Evolutionary conservation across 2,888 invertebrate species (phyloP), one percentile per base, ranked within the genome.

Genomic region (Caenorhabditis drosophilae): DNA sequence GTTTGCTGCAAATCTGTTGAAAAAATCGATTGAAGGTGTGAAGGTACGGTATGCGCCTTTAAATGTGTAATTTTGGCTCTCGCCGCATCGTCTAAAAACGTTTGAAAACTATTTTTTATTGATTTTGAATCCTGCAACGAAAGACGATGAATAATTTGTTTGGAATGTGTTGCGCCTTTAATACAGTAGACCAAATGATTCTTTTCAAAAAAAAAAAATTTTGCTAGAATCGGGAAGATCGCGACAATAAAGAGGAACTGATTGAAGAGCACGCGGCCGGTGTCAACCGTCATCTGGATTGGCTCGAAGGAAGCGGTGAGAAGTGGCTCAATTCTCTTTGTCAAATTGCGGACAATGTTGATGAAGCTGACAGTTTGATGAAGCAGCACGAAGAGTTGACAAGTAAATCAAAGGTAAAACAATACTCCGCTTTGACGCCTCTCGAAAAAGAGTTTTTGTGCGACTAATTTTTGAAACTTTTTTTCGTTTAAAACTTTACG

Each of bases 301-400:
- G 77, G 78, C 51, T 79, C 15, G 76, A 76, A 36, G 90, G 89
- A 34, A 89, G 89, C 48, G 91, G 90, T 1, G 91, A 91, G 84
- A 88, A 88, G 74, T 87, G 90, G 85, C 85, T 91, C 47, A 89
- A 89, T 73, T 88, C 89, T 0, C 89, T 90, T 77, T 88, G 87
- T 68, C 89, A 89, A 79, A 89, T 91, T 38, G 91, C 70, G 11
- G 73, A 73, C 46, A 69, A 66, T 41, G 41, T 59, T 6, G 89
- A 89, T 79, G 89, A 90, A n/a, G 90, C 91, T 9, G 90, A 91
- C 76, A 89, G 89, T 60, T 84, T 91, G 34, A 86, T 90, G 27
- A 87, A 89, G 68, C 89, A 90, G 66, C 91, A 91, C 80, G 90
- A 91, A 82, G 88, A 88, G 47, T 85, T 92, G 49, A 90, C 58